Base-by-base conservation (phyloP, 2,888 invertebrate species). In the Allacma fusca region DNA sequence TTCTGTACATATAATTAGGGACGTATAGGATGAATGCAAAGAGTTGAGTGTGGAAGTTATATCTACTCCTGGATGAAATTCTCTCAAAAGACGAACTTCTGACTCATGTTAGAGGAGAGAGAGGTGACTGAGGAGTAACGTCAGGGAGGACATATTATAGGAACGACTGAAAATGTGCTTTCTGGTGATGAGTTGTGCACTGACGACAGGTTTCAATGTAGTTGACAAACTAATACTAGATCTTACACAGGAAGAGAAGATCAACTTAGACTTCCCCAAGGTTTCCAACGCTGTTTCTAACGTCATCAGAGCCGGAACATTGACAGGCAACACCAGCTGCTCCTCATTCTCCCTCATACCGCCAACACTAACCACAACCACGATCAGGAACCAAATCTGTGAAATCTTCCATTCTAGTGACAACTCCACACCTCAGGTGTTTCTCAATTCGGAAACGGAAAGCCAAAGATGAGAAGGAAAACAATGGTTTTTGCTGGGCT, bases 401-500 rank as follows among this genome's bases (percentile, higher is more conserved):
- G 57, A 71, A 71, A 26, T 71, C 34, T 29, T 29, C 67, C n/a
- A 21, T 29, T 34, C 26, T 68, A 23, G 26, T 72, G 50, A 50
- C 50, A 50, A 50, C 50, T 50, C 50, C 50, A 50, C 72, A 72
- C 67, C 67, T 69, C 76, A 76, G 76, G 76, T 76, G 76, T 69
- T 76, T 62, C 62, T 40, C 40, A 4, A 43, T 4, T 70, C 9
- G 12, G 34, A 24, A 26, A 28, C 5, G 23, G 24, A 29, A 26
- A 23, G 28, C 21, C 19, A 24, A 76, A 73, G 59, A 77, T 70
- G 78, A 80, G 80, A 80, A 79, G 81, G 77, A 83, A 82, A 80
- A 83, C 82, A 79, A 82, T 82, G 82, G 81, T 82, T 76, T 77
- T 79, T 74, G 82, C 82, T 43, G 81, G 82, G 59, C 80, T 81